Percentiles rank a stretch among this genome's conserved stretches.
Conservation (phyloP, 2,888 invertebrate species). For the Cantharis lateralis region DNA sequence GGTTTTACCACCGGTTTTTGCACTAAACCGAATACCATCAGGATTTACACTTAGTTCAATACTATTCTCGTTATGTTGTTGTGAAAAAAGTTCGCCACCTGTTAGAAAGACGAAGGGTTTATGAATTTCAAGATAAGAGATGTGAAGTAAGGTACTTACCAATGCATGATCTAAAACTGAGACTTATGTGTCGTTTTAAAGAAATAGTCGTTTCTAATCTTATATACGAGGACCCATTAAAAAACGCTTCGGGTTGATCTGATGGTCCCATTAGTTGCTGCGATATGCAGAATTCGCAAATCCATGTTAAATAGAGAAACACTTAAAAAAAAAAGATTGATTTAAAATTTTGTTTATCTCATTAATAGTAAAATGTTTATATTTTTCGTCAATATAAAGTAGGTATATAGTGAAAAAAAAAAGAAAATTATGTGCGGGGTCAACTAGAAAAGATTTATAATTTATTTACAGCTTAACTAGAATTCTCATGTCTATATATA, state of each 20-base stretch:
- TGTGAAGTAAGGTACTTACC: conserved; percentile 47
- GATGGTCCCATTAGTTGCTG: conserved; percentile 57
- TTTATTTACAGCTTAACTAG: no score
- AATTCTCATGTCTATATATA: no score
- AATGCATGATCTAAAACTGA: conserved; percentile 81
- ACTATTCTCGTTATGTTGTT: conserved; percentile 63
- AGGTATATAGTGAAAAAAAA: no score
- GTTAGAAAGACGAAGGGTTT: conserved; percentile 33
- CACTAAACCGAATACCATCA: conserved; percentile 59
- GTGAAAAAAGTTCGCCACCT: conserved; percentile 75
- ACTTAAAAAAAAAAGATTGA: conserved; percentile 4
- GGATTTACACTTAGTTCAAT: conserved; percentile 50
- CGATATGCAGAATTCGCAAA: conserved; percentile 3
- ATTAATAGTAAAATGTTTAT: no score
- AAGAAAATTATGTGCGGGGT: no score
- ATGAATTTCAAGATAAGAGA: not conserved
- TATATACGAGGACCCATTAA: conserved; percentile 80
- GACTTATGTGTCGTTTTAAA: conserved; percentile 78
- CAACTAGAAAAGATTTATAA: no score
- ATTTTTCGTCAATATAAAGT: no score
- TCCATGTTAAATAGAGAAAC: conserved; percentile 13
- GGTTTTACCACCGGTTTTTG: conserved; percentile 54
- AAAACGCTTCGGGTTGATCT: conserved; percentile 78
- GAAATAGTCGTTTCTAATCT: conserved; percentile 74
- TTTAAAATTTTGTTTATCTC: no score